Base-by-base conservation (phyloP, 2,797 vertebrate species). In the Oreochromis mossambicus region DNA sequence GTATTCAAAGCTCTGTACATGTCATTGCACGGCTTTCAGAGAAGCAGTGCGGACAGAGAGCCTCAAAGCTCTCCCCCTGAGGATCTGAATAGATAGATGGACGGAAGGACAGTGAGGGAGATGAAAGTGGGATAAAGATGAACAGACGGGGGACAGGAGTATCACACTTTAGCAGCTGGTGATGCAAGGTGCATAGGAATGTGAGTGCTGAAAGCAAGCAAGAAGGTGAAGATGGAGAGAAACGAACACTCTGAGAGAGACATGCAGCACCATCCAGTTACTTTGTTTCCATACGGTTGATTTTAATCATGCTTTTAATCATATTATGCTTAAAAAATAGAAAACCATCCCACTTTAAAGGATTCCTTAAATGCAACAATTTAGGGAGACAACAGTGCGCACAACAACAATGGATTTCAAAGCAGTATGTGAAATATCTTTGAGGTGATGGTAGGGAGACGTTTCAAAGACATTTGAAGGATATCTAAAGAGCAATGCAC, bases 81-180 rank as follows among this genome's bases (percentile, higher is more conserved):
- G 88, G 78, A 80, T 80, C 84, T 81, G 68, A 75, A 86, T 58
- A 66, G 90, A 88, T 41, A 36, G 86, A 85, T 29, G 78, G 80
- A 84, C 63, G 79, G 79, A 77, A 75, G 83, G 86, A 90, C 70
- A 38, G 83, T 73, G 81, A 34, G 76, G 73, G 79, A 88, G 90
- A 92, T 90, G 86, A 93, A 92, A 84, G 86, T 54, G 80, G 89
- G 89, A 88, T 91, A 85, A 89, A 89, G 91, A 92, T 34, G 54
- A 90, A 87, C 87, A 88, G 83, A 83, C 48, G 70, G 61, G 89
- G 79, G 86, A 92, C 82, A 86, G 87, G 78, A 83, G 82, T 86
- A 89, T 89, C 83, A 91, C 88, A 87, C 80, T 86, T 86, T 73
- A 81, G 81, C 41, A 56, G 81, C 66, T 50, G 78, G 24, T 75